Conservation (phyloP, 2,113 vertebrate genomes). For the Tychaedon coryphoeus region DNA sequence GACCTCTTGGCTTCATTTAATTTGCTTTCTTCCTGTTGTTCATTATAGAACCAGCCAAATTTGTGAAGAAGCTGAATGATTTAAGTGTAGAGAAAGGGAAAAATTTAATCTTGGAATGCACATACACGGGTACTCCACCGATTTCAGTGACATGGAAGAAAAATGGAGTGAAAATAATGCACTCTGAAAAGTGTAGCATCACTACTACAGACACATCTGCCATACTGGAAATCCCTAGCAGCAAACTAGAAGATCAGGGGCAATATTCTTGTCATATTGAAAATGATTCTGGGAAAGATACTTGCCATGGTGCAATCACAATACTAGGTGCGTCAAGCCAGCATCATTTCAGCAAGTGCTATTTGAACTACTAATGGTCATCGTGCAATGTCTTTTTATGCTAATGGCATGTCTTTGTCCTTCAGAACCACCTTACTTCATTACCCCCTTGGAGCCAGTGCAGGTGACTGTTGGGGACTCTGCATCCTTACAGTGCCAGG, state of each 20-base stretch:
- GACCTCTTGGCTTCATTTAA: not conserved
- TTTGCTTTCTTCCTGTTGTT: not conserved
- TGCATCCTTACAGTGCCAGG: constrained; percentile 88
- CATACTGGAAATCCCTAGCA: constrained; percentile 88
- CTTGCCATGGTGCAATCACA: constrained; percentile 82
- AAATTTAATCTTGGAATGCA: constrained; percentile 86
- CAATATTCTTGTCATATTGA: constrained; percentile 88
- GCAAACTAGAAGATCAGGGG: constrained; percentile 86
- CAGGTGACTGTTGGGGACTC: constrained; percentile 89
- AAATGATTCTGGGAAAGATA: constrained; percentile 90
- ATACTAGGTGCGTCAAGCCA: constrained; percentile 84
- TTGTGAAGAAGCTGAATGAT: constrained; percentile 89
- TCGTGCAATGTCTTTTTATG: not conserved
- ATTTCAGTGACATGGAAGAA: constrained; percentile 93
- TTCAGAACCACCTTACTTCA: constrained; percentile 91
- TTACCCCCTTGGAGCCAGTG: constrained; percentile 84
- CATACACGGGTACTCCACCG: constrained; percentile 85
- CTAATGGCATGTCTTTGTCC: constrained; percentile 56
- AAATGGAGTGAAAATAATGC: constrained; percentile 82
- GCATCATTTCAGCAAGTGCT: not conserved
- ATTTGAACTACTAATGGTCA: not conserved
- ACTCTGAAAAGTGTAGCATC: constrained; percentile 88
- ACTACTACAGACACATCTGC: constrained; percentile 93
- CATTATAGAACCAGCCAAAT: constrained; percentile 87
- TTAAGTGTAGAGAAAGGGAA: constrained; percentile 86